Evolutionary conservation across 1,140 invertebrate genomes (phyloP), one percentile per base, ranked within the genome.

Genomic region (Cepaea nemoralis): DNA sequence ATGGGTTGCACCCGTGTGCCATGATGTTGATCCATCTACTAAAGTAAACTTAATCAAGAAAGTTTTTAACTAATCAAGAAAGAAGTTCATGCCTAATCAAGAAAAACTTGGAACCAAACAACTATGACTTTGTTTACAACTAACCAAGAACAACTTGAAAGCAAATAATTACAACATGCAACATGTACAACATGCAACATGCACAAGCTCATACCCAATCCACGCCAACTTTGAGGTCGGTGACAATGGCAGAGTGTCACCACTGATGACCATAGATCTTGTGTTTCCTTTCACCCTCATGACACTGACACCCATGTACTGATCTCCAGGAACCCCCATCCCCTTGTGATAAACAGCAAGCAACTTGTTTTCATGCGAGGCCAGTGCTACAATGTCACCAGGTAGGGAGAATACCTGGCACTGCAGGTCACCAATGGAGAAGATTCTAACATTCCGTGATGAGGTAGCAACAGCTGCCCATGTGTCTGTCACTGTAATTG

Each of bases 351-450:
- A 98, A 37, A 95, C 94, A 14, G 96, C 92, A 73, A 97, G 87
- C 16, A 99, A 88, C 63, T 94, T n/a, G 84, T 95, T 93, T 84
- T 94, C 94, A 86, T 93, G 93, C 0, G 94, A 95, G 81, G 94
- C 92, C 84, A 96, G 90, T 82, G 94, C 92, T 33, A 97, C 94
- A 24, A 95, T 92, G 42, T 94, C 93, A 3, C 96, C 96, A 6
- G 95, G 93, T 22, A 96, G 86, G 16, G 93, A 93, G 85, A 96
- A 91, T 2, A 95, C 93, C 91, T 96, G 95, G 89, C 94, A 93
- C 91, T 99, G 97, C 0, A 95, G 94, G 27, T 97, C 97, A 89
- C 95, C 94, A 12, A 96, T 91, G 12, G 95, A 95, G 89, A 95
- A 98, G n/a, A 99, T 89, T 45, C 97, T 92, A 22, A 99, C 89